phyloP scores from a whole-genome alignment of 2,888 invertebrate genomes.

The Tortricodes alternella region DNA sequence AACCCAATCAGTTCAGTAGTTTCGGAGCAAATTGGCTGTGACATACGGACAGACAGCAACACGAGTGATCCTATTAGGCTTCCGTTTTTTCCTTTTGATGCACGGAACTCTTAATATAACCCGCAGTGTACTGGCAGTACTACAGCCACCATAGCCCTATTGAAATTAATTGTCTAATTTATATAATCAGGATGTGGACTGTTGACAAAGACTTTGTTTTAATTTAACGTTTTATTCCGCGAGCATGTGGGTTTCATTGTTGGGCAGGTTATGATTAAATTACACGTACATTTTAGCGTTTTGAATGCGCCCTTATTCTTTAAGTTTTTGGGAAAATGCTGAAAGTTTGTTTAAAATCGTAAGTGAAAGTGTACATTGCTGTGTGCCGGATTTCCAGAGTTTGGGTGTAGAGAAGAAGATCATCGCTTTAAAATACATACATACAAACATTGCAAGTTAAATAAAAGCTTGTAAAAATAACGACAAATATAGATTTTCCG shows the following conservation, averaged over 20 bases:
- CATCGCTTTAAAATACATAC: too few species aligned
- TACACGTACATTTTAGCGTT: not conserved
- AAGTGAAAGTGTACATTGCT: not conserved
- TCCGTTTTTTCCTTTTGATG: not conserved
- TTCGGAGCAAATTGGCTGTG: not conserved
- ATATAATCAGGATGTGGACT: conserved; percentile 36
- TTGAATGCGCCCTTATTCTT: not conserved
- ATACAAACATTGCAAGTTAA: too few species aligned
- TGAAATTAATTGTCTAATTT: conserved; percentile 42
- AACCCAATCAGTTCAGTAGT: not conserved
- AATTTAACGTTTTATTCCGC: conserved; percentile 11
- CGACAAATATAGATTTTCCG: too few species aligned
- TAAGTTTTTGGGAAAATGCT: not conserved
- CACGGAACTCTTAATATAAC: conserved; percentile 3
- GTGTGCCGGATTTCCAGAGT: too few species aligned
- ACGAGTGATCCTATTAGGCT: not conserved
- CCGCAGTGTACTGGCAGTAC: conserved; percentile 4
- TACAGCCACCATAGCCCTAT: conserved; percentile 19
- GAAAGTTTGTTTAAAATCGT: not conserved
- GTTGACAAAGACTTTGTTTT: conserved; percentile 19
- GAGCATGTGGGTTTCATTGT: conserved; percentile 15
- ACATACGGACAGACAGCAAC: not conserved
- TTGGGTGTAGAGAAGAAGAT: too few species aligned
- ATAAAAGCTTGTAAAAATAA: too few species aligned
- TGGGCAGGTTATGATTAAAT: conserved; percentile 1